A percentile compares a stretch with the other conserved stretches of the same genome.
phyloP scores from a whole-genome alignment of 2,888 invertebrate species.

The Scaptomyza reducta region DNA sequence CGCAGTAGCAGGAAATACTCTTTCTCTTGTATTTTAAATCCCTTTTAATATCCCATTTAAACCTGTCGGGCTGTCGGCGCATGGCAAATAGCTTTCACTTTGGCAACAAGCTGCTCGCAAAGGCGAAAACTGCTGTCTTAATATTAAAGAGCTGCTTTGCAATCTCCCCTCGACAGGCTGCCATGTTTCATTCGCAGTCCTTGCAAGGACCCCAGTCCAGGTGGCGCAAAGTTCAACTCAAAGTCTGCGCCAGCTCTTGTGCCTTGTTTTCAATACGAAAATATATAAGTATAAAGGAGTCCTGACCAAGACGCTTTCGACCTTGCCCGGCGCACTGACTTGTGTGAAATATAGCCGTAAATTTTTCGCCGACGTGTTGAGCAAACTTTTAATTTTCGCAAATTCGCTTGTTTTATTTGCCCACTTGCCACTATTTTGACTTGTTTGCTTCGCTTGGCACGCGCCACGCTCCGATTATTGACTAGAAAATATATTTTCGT shows the following conservation, averaged over 20 bases:
- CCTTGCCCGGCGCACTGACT: conserved; percentile 22
- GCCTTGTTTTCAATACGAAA: conserved; percentile 8
- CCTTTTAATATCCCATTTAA: conserved; percentile 11
- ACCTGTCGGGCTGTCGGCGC: neutral
- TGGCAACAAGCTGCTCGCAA: conserved; percentile 11
- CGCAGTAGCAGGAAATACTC: neutral
- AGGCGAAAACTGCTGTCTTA: conserved; percentile 36
- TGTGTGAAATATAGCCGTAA: conserved; percentile 49
- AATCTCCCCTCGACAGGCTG: conserved; percentile 32
- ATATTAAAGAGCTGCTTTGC: conserved; percentile 53
- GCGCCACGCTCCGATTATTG: conserved; percentile 60
- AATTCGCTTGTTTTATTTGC: conserved; percentile 64
- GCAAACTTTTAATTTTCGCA: conserved; percentile 65
- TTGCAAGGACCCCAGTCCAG: conserved; percentile 7
- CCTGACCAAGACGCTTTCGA: conserved; percentile 34
- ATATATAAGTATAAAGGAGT: neutral
- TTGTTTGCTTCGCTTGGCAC: conserved; percentile 47
- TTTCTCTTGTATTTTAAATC: conserved; percentile 7
- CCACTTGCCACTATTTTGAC: conserved; percentile 61
- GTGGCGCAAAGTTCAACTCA: conserved; percentile 36
- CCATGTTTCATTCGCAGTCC: conserved; percentile 47
- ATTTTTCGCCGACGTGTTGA: conserved; percentile 62
- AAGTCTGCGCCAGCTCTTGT: conserved; percentile 31
- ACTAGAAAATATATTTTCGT: conserved; percentile 52
- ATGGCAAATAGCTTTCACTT: conserved; percentile 4